Evolutionary conservation across 2,888 invertebrate species (phyloP).

Genomic region (Halocaridina rubra): DNA sequence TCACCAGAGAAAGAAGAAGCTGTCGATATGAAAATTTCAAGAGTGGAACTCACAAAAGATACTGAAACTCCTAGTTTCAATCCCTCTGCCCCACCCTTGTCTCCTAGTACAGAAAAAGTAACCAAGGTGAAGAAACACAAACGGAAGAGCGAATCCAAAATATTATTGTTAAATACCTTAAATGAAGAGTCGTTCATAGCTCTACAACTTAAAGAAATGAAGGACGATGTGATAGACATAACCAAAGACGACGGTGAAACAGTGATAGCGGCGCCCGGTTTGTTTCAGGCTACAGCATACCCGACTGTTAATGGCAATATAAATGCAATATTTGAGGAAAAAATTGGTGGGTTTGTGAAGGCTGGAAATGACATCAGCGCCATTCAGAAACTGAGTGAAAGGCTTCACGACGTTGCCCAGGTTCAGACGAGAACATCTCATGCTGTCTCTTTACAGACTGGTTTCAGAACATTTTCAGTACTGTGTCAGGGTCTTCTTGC

Average conservation of each 20-base stretch:
- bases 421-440: constrained; percentile 25
- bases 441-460: constrained; percentile 53
- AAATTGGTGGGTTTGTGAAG: constrained; percentile 49
- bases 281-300: constrained; percentile 11
- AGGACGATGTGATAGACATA: constrained; percentile 42
- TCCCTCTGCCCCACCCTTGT: constrained; percentile 50
- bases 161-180: constrained; percentile 1
- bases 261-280: constrained; percentile 22
- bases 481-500: constrained; percentile 58
- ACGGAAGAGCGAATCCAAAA: constrained; percentile 1
- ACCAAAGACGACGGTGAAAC: constrained; percentile 3
- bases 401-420: constrained; percentile 28
- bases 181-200: constrained; percentile 49
- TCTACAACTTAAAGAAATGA: constrained; percentile 41
- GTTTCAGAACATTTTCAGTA: constrained; percentile 59
- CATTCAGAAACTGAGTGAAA: constrained; percentile 19
- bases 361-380: constrained; percentile 12
- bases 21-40: not conserved
- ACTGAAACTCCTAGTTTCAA: not conserved
- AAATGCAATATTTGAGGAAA: constrained; percentile 52
- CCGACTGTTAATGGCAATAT: constrained; percentile 20
- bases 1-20: not conserved
- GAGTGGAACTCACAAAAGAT: not conserved
- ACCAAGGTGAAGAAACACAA: constrained; percentile 19
- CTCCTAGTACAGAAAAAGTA: not conserved